These are phyloP conservation scores for Hormiphora californensis DNA, from an alignment of 37 sponge, comb jelly and placozoan genomes.

Conservation along the genomic window DNA sequence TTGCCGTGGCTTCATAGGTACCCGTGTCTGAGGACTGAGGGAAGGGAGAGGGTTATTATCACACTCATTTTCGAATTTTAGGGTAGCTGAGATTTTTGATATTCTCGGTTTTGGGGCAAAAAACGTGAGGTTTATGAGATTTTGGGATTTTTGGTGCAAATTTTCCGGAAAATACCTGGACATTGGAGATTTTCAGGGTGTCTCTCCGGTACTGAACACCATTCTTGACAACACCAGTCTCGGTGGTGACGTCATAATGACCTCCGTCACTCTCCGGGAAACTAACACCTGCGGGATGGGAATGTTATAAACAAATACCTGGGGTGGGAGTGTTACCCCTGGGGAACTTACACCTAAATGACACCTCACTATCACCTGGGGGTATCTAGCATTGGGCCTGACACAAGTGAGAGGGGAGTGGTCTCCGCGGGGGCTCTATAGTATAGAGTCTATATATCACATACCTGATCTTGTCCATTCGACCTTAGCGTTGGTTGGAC, in stretches of 20 bases:
- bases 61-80: no score
- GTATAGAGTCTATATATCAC: background rate
- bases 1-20: slow-evolving; percentile 25
- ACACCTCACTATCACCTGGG: no score
- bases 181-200: background rate
- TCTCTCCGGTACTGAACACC: background rate
- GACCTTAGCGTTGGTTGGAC: slow-evolving; percentile 34
- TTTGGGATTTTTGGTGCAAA: no score
- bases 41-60: no score
- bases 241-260: slow-evolving; percentile 11
- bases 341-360: no score
- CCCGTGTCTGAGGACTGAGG: slow-evolving; percentile 1
- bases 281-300: background rate
- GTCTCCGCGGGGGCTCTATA: no score
- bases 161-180: no score
- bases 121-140: no score
- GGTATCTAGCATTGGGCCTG: no score
- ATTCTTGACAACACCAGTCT: background rate
- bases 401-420: no score
- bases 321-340: background rate
- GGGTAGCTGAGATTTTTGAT: no score
- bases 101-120: no score
- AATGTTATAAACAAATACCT: background rate
- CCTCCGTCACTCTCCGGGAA: slow-evolving; percentile 55
- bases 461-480: slow-evolving; percentile 2